Percentiles rank a stretch among this genome's conserved stretches.
Evolutionary conservation across 2,797 vertebrate genomes (phyloP).

Genomic region (Garrulus glandarius): DNA sequence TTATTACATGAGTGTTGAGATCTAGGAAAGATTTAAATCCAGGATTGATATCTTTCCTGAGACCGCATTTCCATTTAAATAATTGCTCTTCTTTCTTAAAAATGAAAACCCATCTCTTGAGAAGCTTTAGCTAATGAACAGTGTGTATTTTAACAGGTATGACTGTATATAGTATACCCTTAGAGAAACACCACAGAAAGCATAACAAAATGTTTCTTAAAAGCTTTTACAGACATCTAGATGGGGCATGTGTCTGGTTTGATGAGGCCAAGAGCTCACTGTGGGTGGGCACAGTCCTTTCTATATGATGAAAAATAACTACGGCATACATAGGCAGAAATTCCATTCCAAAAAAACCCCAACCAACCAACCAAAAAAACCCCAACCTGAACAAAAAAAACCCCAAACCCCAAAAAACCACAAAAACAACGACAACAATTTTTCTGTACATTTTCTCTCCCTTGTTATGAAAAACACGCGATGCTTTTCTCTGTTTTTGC

Average conservation of each 20-base stretch:
- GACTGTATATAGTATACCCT: background rate
- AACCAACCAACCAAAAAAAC: background rate
- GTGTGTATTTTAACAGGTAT: background rate
- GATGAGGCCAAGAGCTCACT: background rate
- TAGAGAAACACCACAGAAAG: background rate
- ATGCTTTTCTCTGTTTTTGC: background rate
- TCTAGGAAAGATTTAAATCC: background rate
- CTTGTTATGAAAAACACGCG: background rate
- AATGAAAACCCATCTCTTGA: background rate
- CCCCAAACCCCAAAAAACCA: background rate
- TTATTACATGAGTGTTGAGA: background rate
- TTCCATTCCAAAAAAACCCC: background rate
- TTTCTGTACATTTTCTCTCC: background rate
- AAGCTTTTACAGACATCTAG: background rate
- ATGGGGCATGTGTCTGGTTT: background rate
- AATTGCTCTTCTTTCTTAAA: background rate
- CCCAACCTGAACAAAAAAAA: background rate
- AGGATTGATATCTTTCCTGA: background rate
- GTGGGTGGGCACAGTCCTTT: background rate
- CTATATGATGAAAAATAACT: background rate
- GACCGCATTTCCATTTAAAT: background rate
- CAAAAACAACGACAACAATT: background rate
- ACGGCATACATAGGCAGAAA: background rate
- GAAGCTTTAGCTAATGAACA: background rate
- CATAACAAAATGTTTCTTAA: background rate